These are phyloP conservation scores for Xerus inauris DNA, from an alignment of 2,113 vertebrate species.

Conservation along the genomic window DNA sequence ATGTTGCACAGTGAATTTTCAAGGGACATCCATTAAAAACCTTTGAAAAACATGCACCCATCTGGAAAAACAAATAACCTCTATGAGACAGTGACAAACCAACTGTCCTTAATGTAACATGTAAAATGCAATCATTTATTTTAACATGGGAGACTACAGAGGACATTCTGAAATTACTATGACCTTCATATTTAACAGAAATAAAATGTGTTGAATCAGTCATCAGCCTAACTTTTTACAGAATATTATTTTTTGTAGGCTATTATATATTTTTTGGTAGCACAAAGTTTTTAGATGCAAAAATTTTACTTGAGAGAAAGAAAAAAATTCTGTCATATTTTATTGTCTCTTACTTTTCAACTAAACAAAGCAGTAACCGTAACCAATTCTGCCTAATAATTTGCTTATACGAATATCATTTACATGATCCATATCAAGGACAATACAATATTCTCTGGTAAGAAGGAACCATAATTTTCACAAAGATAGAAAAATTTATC, in stretches of 20 bases:
- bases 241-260: background rate
- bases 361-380: slow-evolving; percentile 11
- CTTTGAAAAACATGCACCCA: slow-evolving; percentile 99
- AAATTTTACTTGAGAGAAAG: slow-evolving; percentile 24
- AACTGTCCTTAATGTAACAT: background rate
- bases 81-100: background rate
- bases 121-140: background rate
- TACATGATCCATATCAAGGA: background rate
- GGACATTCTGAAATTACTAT: background rate
- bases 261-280: background rate
- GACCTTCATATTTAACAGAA: background rate
- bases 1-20: slow-evolving; percentile 98
- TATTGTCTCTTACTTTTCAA: background rate
- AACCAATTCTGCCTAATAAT: background rate
- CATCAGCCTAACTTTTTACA: background rate
- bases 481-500: background rate
- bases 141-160: background rate
- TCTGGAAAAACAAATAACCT: slow-evolving; percentile 85
- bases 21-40: slow-evolving; percentile 99
- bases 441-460: background rate
- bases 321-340: background rate
- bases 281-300: background rate
- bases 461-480: background rate
- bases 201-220: background rate
- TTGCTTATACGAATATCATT: background rate